Base-by-base conservation (phyloP, 2,113 vertebrate genomes). In the Prochilodus magdalenae region DNA sequence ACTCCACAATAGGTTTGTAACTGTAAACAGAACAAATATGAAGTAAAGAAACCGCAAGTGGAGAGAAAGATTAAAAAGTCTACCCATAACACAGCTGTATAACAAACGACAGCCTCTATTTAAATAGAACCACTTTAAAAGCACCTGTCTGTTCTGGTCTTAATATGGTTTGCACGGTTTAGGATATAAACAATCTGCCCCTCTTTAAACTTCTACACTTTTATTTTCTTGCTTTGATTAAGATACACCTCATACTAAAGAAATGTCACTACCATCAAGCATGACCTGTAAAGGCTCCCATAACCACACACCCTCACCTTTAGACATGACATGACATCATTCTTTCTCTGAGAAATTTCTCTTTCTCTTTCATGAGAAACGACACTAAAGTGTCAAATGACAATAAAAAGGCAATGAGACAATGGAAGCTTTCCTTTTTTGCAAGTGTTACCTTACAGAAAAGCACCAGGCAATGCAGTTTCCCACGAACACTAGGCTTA, bases 1-100 rank as follows among this genome's bases (percentile, higher is more conserved):
- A 99, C 89, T 99, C 98, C 85, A 99, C 96, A 0, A 99, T 98
- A 77, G 97, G 95, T 85, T 98, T 99, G 91, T 99, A 99, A 92
- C 98, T 99, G 90, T 71, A 75, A 83, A 74, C 65, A 13, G n/a
- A 62, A 63, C 4, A 70, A 75, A n/a, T 1, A 6, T 16, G 30
- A 22, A 60, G 14, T 49, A 20, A 40, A 24, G 16, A 13, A 53
- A 29, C 10, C 1, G 6, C 14, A 49, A 51, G 47, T 40, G 18
- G 4, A 36, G 49, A 44, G 57, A 49, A 3, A 18, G 10, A 36
- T 14, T 0, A 5, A 8, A 0, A 30, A 27, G 18, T 49, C 15
- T 0, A 20, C 26, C 20, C 24, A 16, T 10, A 65, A 14, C 60
- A 15, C 36, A 77, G 4, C 40, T 47, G 29, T 5, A 75, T 24